These are phyloP conservation scores for Nothocercus julius DNA, from an alignment of 2,113 vertebrate species.

Conservation along the genomic window DNA sequence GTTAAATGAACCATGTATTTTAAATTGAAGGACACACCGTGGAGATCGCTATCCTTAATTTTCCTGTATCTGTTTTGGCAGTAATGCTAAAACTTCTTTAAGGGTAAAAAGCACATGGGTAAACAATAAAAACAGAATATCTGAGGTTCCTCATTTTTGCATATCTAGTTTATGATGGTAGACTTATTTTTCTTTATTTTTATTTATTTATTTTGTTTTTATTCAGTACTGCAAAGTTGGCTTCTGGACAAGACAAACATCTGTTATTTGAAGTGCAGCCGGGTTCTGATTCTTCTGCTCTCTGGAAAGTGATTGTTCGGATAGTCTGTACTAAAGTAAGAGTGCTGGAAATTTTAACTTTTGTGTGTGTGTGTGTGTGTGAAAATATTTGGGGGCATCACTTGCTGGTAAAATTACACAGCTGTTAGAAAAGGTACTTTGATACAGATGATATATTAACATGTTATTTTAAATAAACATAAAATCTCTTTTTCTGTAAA, in stretches of 20 bases:
- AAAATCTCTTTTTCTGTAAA: not conserved
- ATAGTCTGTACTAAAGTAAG: slow-evolving; percentile 96
- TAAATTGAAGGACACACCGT: not conserved
- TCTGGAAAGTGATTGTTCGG: slow-evolving; percentile 95
- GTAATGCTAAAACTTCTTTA: not conserved
- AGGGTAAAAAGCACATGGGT: not conserved
- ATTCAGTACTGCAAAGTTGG: slow-evolving; percentile 89
- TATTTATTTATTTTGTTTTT: slow-evolving; percentile 16
- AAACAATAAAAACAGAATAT: not conserved
- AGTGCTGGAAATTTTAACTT: not conserved
- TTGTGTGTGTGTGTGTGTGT: not conserved
- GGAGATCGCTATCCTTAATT: not conserved
- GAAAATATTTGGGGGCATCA: not conserved
- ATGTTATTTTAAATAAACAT: not conserved
- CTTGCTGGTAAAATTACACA: not conserved
- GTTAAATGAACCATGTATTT: not conserved
- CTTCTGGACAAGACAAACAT: slow-evolving; percentile 92
- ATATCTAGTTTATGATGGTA: not conserved
- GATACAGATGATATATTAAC: not conserved
- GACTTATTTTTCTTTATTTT: not conserved
- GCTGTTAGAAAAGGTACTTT: not conserved
- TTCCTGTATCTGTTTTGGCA: not conserved
- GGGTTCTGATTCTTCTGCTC: slow-evolving; percentile 91
- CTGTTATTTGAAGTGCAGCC: slow-evolving; percentile 96
- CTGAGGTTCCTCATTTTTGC: not conserved